Conservation (phyloP, 1,140 invertebrate species). For the Drosophila navojoa region DNA sequence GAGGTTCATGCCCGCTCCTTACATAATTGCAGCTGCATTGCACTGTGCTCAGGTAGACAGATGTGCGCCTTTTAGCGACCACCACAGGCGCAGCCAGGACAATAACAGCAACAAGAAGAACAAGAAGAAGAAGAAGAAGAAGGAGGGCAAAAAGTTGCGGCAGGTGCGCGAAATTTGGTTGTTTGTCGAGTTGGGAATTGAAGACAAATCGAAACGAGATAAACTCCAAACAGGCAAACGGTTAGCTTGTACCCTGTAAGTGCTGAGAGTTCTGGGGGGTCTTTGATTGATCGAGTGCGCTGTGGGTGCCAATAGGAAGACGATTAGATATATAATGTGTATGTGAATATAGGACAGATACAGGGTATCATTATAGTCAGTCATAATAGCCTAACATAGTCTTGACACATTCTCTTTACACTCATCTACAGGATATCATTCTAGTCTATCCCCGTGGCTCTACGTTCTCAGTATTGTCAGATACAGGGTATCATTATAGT, state of each 20-base stretch:
- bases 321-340: too few species aligned
- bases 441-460: too few species aligned
- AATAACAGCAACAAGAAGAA: neutral
- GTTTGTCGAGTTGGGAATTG: conserved; percentile 43
- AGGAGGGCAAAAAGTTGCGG: conserved; percentile 42
- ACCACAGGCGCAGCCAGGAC: conserved; percentile 19
- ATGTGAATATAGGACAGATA: too few species aligned
- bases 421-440: too few species aligned
- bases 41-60: conserved; percentile 38
- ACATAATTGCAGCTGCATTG: conserved; percentile 40
- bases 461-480: too few species aligned
- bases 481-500: neutral
- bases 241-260: conserved; percentile 15
- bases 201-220: conserved; percentile 53
- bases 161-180: conserved; percentile 73
- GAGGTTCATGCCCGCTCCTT: conserved; percentile 16
- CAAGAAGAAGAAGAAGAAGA: conserved; percentile 9
- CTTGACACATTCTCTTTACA: too few species aligned
- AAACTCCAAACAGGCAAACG: conserved; percentile 24
- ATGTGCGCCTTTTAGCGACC: conserved; percentile 24
- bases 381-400: too few species aligned
- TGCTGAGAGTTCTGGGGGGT: neutral
- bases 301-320: too few species aligned
- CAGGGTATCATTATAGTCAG: too few species aligned
- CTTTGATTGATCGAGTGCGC: neutral